Conservation (phyloP, 37 sponge, comb jelly and placozoan species). For the Diacarnus erythraeanus region DNA sequence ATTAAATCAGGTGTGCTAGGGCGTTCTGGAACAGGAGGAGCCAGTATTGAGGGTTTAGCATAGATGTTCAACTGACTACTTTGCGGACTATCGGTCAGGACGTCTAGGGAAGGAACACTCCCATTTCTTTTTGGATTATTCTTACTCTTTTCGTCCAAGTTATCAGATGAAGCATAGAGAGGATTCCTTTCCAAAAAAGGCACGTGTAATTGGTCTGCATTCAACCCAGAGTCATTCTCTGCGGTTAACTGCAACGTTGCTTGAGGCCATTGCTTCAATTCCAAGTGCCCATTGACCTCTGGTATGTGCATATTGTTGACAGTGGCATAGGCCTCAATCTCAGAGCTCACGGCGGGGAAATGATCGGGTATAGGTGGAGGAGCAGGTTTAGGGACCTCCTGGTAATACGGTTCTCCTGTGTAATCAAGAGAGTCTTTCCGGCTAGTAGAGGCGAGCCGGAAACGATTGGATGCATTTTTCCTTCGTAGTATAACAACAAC, state of each 20-base stretch:
- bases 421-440: not conserved
- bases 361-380: slow-evolving; percentile 50
- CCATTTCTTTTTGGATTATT: not conserved
- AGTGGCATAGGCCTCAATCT: slow-evolving; percentile 36
- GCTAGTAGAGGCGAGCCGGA: not conserved
- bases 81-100: not conserved
- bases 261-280: not conserved
- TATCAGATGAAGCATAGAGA: slow-evolving; percentile 51
- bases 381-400: slow-evolving; percentile 34
- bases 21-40: slow-evolving; percentile 30
- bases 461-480: not conserved
- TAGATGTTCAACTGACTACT: slow-evolving; percentile 35
- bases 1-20: not conserved
- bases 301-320: not conserved
- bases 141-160: not conserved
- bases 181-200: slow-evolving; percentile 45
- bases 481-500: not conserved
- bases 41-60: slow-evolving; percentile 13
- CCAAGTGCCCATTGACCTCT: slow-evolving; percentile 30
- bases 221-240: not conserved
- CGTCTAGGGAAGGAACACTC: slow-evolving; percentile 7
- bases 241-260: not conserved
- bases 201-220: not conserved
- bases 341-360: not conserved
- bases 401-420: slow-evolving; percentile 22